Evolutionary conservation across 2,888 invertebrate genomes (phyloP).

Genomic region (Pseudoips prasinana): DNA sequence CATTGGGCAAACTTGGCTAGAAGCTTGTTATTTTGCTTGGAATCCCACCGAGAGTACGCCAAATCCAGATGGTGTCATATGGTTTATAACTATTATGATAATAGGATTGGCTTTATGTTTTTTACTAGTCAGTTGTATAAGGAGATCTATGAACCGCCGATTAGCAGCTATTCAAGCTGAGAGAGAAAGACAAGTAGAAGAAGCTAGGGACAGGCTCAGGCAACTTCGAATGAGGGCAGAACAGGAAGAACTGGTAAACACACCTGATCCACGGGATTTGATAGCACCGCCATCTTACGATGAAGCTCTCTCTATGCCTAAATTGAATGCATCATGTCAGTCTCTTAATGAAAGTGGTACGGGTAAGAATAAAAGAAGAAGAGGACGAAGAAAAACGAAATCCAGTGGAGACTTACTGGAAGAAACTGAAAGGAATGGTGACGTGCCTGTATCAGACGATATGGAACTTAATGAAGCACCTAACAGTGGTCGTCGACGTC

Average conservation of each 20-base stretch:
- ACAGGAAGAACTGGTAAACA: slow-evolving; percentile 81
- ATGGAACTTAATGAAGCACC: slow-evolving; percentile 53
- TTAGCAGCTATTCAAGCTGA: slow-evolving; percentile 74
- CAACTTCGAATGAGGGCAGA: slow-evolving; percentile 76
- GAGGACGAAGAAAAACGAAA: slow-evolving; percentile 74
- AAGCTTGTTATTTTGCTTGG: slow-evolving; percentile 85
- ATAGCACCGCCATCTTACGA: slow-evolving; percentile 88
- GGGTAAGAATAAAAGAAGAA: slow-evolving; percentile 62
- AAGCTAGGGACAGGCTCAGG: slow-evolving; percentile 81
- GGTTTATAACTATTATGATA: slow-evolving; percentile 81
- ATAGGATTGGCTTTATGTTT: slow-evolving; percentile 77
- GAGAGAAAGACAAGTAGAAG: slow-evolving; percentile 79
- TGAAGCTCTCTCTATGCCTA: slow-evolving; percentile 89
- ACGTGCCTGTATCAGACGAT: slow-evolving; percentile 56
- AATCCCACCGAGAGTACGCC: slow-evolving; percentile 61
- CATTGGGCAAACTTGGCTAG: slow-evolving; percentile 86
- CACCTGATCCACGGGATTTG: slow-evolving; percentile 86
- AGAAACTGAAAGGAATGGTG: slow-evolving; percentile 70
- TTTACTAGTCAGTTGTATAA: slow-evolving; percentile 77
- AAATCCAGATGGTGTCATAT: slow-evolving; percentile 78
- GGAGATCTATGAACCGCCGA: slow-evolving; percentile 79
- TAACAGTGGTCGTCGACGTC: slow-evolving; percentile 40
- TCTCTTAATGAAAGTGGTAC: slow-evolving; percentile 75
- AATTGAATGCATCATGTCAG: slow-evolving; percentile 83
- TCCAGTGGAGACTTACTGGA: slow-evolving; percentile 76